Percentiles rank a stretch among this genome's conserved stretches.
phyloP scores from a whole-genome alignment of 2,888 invertebrate genomes.

The Ametastegia equiseti region DNA sequence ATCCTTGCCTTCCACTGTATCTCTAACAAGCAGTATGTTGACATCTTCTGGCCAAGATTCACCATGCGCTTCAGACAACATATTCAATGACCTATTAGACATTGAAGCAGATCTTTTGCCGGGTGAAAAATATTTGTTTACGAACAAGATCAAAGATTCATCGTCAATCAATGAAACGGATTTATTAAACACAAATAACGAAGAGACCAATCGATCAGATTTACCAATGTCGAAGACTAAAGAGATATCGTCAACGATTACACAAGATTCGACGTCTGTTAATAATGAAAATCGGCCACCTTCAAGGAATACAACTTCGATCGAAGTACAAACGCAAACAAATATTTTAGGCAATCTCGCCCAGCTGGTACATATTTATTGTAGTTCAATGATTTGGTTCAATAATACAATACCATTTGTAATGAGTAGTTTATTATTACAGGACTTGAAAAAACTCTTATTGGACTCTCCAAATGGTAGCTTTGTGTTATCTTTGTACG shows the following conservation, averaged over 20 bases:
- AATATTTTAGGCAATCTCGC: not conserved
- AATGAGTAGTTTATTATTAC: not conserved
- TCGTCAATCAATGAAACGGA: not conserved
- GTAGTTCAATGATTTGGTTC: not conserved
- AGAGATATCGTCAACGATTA: not conserved
- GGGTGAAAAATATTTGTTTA: not conserved
- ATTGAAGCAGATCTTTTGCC: not conserved
- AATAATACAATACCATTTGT: not conserved
- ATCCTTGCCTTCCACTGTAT: not conserved
- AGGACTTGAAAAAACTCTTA: not conserved
- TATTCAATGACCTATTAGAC: not conserved
- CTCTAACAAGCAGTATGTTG: not conserved
- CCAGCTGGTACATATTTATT: not conserved
- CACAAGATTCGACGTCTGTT: not conserved
- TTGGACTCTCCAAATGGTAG: not conserved
- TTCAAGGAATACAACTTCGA: not conserved
- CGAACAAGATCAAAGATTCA: not conserved
- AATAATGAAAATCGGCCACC: not conserved
- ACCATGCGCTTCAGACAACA: not conserved
- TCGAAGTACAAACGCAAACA: not conserved
- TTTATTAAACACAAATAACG: not conserved
- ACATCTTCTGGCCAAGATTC: not conserved
- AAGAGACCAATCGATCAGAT: not conserved
- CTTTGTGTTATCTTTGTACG: not conserved
- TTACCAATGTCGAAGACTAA: not conserved